phyloP scores from a whole-genome alignment of 2,797 vertebrate genomes.

The Centroberyx gerrardi region DNA sequence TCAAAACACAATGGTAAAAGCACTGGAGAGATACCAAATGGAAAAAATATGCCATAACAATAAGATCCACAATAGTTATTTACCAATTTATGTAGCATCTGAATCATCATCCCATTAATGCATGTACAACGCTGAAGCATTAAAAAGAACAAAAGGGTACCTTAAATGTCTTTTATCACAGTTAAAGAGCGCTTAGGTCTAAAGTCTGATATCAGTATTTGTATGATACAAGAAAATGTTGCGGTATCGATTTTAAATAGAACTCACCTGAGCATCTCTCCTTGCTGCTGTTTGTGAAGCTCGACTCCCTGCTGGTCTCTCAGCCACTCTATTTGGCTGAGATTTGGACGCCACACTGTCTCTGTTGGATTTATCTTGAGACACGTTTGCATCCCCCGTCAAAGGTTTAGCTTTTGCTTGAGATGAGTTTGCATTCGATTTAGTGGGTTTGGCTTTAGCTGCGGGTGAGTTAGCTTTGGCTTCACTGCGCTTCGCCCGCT shows the following conservation, averaged over 20 bases:
- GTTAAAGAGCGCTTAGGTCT: background rate
- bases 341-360: background rate
- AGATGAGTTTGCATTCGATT: background rate
- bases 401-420: constrained; percentile 12
- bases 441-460: constrained; percentile 8
- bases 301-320: background rate
- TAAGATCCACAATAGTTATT: constrained; percentile 32
- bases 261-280: constrained; percentile 49
- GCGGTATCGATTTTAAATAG: background rate
- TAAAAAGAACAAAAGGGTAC: constrained; percentile 18
- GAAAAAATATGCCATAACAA: background rate
- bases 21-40: background rate
- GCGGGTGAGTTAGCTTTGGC: background rate
- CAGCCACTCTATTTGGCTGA: background rate
- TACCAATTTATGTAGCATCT: constrained; percentile 56
- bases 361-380: background rate
- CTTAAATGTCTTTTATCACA: background rate
- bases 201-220: background rate
- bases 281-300: background rate
- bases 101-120: constrained; percentile 37
- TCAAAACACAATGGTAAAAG: background rate
- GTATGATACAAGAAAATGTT: no score
- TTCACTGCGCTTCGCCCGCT: background rate
- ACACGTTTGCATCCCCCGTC: background rate
- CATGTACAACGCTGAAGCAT: constrained; percentile 49